Base-by-base conservation (phyloP, 2,888 invertebrate species). In the Helleia helle region DNA sequence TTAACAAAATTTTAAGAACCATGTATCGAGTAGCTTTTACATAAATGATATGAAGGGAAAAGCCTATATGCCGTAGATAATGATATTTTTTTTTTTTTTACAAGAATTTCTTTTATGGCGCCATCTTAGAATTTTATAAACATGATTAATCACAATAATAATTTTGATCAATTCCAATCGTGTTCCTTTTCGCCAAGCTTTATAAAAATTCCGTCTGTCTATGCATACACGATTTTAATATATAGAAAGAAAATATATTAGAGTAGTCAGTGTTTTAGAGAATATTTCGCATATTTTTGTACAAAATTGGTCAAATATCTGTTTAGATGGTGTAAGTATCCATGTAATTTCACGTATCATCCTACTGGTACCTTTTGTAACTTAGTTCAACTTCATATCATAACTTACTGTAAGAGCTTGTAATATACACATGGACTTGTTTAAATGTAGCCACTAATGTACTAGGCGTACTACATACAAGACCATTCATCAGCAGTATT, bases 271-370 rank as follows among this genome's bases (percentile, higher is more conserved):
- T 67, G 62, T 62, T 62, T 57, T 66, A 63, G 59, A 58, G 59
- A 65, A 60, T 67, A 62, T 62, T 69, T 61, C 57, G 65, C 71
- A 70, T 75, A 76, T 75, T 76, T 75, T 75, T 76, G 75, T 74
- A 74, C 65, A 52, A 69, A 55, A 49, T 57, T 58, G 59, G 60
- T 63, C 63, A 54, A 63, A 56, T 56, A 53, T 51, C 55, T 59
- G 52, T 58, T 60, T 62, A 57, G 54, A 38, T 54, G 59, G 50
- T 25, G 51, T 56, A 61, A 56, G 50, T 51, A 42, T 36, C 49
- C 44, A 42, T 39, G 22, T 22, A 22, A 22, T 46, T 44, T 56
- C 58, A 60, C 65, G 58, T 72, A 72, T 71, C 68, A 67, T 49
- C 52, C 55, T 58, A 59, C 50, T 65, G 62, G 70, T 71, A 72